Evolutionary conservation across 2,113 vertebrate genomes (phyloP), one percentile per base, ranked within the genome.

Genomic region (Colaptes auratus): DNA sequence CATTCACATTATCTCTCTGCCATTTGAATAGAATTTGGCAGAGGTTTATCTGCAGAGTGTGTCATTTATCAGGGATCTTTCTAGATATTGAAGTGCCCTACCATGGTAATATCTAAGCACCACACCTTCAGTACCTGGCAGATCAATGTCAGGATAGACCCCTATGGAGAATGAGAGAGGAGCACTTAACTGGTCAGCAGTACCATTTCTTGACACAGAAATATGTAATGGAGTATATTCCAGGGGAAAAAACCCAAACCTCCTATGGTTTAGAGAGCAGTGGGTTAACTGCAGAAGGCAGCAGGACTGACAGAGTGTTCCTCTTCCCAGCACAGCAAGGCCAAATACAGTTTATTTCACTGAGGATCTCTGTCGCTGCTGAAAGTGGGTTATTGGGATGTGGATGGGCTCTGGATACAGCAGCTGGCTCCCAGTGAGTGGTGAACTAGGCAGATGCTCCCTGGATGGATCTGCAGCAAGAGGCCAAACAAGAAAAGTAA

Each of bases 11-110:
- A 94, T 95, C 74, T 87, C 81, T 94, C 84, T 89, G 86, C 90
- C 63, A 52, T 96, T 87, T 96, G 93, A 96, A 95, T 95, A 82
- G 96, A 93, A 89, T 93, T 96, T 96, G 96, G 96, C 92, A 96
- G 92, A 89, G 91, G 77, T 85, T 92, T 93, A 70, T 96, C 77
- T 85, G 70, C 74, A 90, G 39, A 90, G 27, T 10, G 1, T 87
- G 19, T 79, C 4, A 59, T 92, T 93, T 92, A 72, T 50, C 61
- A 87, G 55, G 48, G 90, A 50, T 83, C 73, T 93, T 92, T 90
- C 77, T 64, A 72, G 73, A 90, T 63, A 67, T 90, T 71, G 64
- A 84, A 90, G 90, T 93, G 92, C 86, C 55, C 35, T 86, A 35
- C 39, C 53, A 72, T 56, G 74, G 58, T 65, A 50, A 58, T 61